Evolutionary conservation across 2,888 invertebrate species (phyloP), one percentile per base, ranked within the genome.

Genomic region (Trilocha varians): DNA sequence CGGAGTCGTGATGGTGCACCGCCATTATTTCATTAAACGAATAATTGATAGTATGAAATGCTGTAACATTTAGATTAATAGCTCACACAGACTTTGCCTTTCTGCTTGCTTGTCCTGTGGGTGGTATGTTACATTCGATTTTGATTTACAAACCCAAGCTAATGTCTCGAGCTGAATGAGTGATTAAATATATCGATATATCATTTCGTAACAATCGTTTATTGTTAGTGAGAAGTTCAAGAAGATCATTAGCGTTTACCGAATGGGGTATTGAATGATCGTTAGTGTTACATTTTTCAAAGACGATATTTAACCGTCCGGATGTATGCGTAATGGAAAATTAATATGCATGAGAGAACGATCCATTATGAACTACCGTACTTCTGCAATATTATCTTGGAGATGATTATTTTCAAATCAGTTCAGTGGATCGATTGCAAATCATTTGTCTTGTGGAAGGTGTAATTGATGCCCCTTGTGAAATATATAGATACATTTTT

Each of bases 21-120:
- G 64, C 68, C 66, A 78, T 79, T 77, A 78, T 78, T 78, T 77
- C 77, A 77, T 76, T 78, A 74, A 64, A 70, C 51, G 57, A 60
- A 78, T 82, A 80, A 80, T 79, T 80, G 73, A 80, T 79, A 71
- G 78, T 67, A 68, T 67, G 62, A 63, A 65, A 56, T 72, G 68
- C 68, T 75, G 77, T 72, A 78, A 75, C 69, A 62, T 59, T 65
- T 64, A 73, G 74, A 80, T 78, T 74, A 72, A 80, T 79, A 62
- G 77, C 70, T 75, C 69, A 68, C 73, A 73, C 66, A 34, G 40
- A 49, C 14, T 38, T 34, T 38, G 16, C 5, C 38, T 25, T 13
- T 15, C 38, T n/a, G 56, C 54, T 55, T 56, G 53, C 47, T 50
- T 49, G 48, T 60, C 47, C 61, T 45, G 65, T 76, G 70, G 69